Base-by-base conservation (phyloP, 2,888 invertebrate genomes). In the Balanococcus diminutus region DNA sequence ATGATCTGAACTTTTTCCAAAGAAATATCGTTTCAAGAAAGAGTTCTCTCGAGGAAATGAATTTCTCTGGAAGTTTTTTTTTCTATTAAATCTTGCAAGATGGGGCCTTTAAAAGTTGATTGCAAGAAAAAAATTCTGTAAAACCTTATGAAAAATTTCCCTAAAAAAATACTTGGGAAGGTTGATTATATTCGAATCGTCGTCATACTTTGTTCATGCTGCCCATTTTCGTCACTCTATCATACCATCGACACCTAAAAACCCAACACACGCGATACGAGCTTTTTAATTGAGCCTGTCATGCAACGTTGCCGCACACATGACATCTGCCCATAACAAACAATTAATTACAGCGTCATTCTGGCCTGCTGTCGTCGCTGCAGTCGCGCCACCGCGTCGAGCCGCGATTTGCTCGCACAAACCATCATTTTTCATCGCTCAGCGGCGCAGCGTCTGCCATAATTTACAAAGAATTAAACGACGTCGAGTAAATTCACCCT, bases 271-370 rank as follows among this genome's bases (percentile, higher is more conserved):
- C 67, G 8, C 28, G 14, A 16, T 16, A 28, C 67, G 28, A 56
- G 19, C 14, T 28, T 31, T 16, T 67, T 67, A 67, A 67, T 67
- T 67, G 28, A 67, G 28, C 28, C 67, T 67, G 67, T 67, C 67
- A 67, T 67, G 67, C 67, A 67, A 67, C 67, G 67, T 67, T 67
- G 67, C 67, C 67, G 67, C 67, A 67, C 67, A 67, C 67, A 67
- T 67, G 67, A 67, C 67, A 67, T 67, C 28, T 28, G 67, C 67
- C 67, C 28, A 67, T 67, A 67, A 67, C 67, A 67, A 67, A 67
- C 67, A 67, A 67, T 67, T 67, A 67, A 67, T 67, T 67, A 67
- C 67, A 31, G 28, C 67, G 67, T 22, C 56, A 56, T 56, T 56
- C 56, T 56, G 56, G 8, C 22, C 9, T 11, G 14, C 42, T 36